Evolutionary conservation across 2,113 vertebrate species (phyloP).

Genomic region (Loxodonta africana): DNA sequence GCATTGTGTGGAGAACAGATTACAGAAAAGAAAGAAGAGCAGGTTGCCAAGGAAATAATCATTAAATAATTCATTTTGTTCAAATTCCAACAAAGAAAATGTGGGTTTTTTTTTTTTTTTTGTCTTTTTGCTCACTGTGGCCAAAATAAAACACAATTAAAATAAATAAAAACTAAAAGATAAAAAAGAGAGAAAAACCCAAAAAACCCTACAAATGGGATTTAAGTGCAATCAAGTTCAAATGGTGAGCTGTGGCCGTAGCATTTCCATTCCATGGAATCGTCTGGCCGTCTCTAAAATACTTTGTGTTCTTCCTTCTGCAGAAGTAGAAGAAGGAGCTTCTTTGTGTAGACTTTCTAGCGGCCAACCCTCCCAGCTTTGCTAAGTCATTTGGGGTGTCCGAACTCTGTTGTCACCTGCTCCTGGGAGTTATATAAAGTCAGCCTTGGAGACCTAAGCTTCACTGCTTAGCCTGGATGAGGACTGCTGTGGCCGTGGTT

Average conservation of each 20-base stretch:
- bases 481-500: not conserved
- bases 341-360: not conserved
- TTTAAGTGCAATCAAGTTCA: not conserved
- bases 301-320: not conserved
- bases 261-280: not conserved
- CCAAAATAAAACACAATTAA: constrained; percentile 18
- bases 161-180: not conserved
- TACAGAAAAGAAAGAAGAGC: not conserved
- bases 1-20: not conserved
- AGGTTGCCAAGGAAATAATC: not conserved
- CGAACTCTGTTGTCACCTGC: not conserved
- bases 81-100: not conserved
- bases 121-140: not conserved
- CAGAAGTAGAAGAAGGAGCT: not conserved
- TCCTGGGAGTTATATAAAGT: not conserved
- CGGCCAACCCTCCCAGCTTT: not conserved
- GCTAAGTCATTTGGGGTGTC: not conserved
- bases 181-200: not conserved
- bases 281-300: not conserved
- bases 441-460: not conserved
- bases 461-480: not conserved
- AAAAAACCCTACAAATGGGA: not conserved
- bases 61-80: constrained; percentile 10
- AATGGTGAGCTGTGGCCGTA: not conserved
- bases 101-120: not conserved